Percentiles rank a stretch among this genome's conserved stretches.
Evolutionary conservation across 2,797 vertebrate genomes (phyloP).

Genomic region (Gadopsis bispinosus): DNA sequence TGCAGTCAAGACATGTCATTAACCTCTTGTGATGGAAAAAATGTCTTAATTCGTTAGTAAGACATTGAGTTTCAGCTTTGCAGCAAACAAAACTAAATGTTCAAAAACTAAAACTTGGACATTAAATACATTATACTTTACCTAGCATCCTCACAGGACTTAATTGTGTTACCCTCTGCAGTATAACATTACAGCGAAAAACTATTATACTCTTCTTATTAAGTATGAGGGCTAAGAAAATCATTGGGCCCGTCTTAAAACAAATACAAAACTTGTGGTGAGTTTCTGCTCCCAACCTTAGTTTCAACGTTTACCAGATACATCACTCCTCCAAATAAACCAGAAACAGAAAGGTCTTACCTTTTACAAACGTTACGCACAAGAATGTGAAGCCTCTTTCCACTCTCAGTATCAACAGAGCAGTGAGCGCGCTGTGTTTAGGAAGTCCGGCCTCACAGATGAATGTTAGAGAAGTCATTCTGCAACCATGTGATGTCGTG

Average conservation of each 20-base stretch:
- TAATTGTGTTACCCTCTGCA: not conserved
- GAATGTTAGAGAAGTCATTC: constrained; percentile 75
- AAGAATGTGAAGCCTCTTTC: constrained; percentile 19
- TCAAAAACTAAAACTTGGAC: not conserved
- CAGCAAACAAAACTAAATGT: not conserved
- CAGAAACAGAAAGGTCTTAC: constrained; percentile 52
- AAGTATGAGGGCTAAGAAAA: not conserved
- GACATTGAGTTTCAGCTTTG: not conserved
- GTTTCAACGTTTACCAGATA: not conserved
- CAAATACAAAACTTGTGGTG: not conserved
- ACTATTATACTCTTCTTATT: not conserved
- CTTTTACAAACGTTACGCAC: constrained; percentile 18
- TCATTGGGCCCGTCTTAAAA: not conserved
- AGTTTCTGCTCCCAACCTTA: not conserved
- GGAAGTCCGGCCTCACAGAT: constrained; percentile 67
- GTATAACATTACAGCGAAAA: not conserved
- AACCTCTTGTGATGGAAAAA: not conserved
- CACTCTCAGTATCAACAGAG: constrained; percentile 29
- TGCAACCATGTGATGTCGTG: constrained; percentile 84
- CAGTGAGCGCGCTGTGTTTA: constrained; percentile 29
- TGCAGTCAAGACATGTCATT: not conserved
- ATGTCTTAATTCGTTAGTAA: not conserved
- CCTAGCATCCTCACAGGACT: not conserved
- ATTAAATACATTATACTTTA: not conserved
- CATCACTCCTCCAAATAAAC: not conserved